Conservation (phyloP, 2,113 vertebrate species). For the Chlamydotis undulata region DNA sequence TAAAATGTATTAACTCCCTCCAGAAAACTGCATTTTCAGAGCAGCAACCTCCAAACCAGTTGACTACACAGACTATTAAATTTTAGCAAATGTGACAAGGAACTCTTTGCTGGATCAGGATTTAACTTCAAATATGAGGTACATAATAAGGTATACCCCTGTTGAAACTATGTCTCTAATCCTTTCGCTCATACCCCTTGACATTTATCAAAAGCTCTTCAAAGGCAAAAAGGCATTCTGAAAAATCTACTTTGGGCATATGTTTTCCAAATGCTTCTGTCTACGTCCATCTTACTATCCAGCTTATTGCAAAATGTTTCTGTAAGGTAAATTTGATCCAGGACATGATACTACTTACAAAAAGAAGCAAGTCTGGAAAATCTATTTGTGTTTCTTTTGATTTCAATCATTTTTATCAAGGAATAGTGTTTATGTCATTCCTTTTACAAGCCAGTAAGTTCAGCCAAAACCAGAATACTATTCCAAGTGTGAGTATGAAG, state of each 20-base stretch:
- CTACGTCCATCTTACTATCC: neutral
- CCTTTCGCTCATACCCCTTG: fast-evolving
- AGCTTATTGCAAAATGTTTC: neutral
- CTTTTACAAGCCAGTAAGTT: neutral
- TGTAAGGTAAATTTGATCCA: neutral
- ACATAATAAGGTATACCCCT: too few relatives aligned
- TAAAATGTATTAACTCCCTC: neutral
- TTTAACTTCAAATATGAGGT: neutral
- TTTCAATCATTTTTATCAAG: neutral
- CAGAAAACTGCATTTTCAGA: neutral
- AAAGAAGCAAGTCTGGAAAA: neutral
- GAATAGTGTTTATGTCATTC: neutral
- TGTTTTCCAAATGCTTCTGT: neutral
- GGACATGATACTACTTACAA: neutral
- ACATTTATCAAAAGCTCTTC: neutral
- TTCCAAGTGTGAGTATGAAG: neutral
- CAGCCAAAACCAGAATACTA: neutral
- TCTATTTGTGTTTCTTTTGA: neutral
- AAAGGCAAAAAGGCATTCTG: neutral
- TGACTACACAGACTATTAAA: neutral
- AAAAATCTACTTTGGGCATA: neutral
- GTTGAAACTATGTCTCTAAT: neutral
- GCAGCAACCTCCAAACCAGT: neutral
- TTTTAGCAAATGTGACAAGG: neutral
- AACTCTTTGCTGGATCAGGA: neutral